Evolutionary conservation across 2,888 invertebrate species (phyloP), one percentile per base, ranked within the genome.

Genomic region (Ophion ellenae): DNA sequence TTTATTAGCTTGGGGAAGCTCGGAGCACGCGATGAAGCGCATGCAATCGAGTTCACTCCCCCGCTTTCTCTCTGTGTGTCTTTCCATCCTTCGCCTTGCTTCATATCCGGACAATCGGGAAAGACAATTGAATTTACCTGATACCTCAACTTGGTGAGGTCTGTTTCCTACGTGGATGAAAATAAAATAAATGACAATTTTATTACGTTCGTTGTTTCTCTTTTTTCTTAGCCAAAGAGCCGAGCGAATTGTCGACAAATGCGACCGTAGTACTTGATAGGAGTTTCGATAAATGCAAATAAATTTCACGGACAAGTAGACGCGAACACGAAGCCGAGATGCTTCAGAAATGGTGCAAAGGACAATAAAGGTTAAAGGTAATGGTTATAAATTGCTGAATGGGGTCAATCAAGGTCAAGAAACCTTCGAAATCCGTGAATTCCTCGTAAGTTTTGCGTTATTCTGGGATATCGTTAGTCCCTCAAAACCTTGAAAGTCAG

Each of bases 21-120:
- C n/a, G 79, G 67, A 80, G 75, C 85, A 85, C 85, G 85, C 85
- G 83, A 85, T 67, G 36, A 20, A 59, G 14, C 47, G 36, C 59
- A 73, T 79, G 63, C 79, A 63, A 71, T 71, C 70, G 45, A 47
- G 47, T 82, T 79, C 11, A 17, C 63, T 24, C 63, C 9, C 20
- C 20, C 71, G 73, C 66, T 59, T n/a, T 63, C 63, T 53, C 40
- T 59, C 36, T 32, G 17, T 47, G 45, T 28, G 47, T 69, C 63
- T 57, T n/a, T 36, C 17, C 53, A 17, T 32, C 47, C 20, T 73
- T 53, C 28, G 63, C 3, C n/a, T 9, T 20, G 20, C 59, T 40
- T 59, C 40, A 53, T 40, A 17, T 57, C 75, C 47, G 28, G 64
- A 45, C 71, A 40, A 64, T 70, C 63, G 57, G 20, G 63, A 73